These are phyloP conservation scores for Molanna angustata DNA, from an alignment of 2,888 invertebrate genomes.

Conservation along the genomic window DNA sequence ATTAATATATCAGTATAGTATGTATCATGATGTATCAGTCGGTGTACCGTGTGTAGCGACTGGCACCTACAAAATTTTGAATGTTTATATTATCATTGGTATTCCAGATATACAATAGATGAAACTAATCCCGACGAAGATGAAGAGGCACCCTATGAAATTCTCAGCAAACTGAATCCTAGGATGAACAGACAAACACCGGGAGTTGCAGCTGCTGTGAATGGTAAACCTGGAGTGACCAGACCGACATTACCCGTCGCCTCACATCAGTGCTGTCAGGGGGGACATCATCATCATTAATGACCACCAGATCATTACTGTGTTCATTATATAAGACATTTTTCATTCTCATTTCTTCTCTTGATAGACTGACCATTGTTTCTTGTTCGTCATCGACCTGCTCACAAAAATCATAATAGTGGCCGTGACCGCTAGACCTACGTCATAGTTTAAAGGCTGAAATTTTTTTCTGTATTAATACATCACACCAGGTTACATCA, in stretches of 20 bases:
- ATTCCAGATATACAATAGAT: conserved; percentile 57
- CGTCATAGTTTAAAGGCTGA: no score
- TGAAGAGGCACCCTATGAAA: conserved; percentile 56
- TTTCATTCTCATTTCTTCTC: not conserved
- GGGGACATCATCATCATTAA: conserved; percentile 26
- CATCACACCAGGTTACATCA: no score
- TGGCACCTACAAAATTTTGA: no score
- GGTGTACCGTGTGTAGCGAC: no score
- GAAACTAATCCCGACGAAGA: conserved; percentile 60
- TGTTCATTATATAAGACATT: not conserved
- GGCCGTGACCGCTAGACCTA: no score
- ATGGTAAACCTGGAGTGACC: not conserved
- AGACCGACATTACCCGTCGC: conserved; percentile 13
- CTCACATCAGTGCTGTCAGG: conserved; percentile 27
- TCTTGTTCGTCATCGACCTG: no score
- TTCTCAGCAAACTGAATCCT: conserved; percentile 51
- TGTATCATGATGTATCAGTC: no score
- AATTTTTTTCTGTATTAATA: no score
- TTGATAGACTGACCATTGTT: no score
- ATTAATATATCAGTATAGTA: no score
- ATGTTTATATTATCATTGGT: no score
- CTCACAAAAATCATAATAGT: no score
- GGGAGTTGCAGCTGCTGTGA: not conserved
- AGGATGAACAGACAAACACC: conserved; percentile 20
- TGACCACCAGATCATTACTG: not conserved